Evolutionary conservation across 2,888 invertebrate genomes (phyloP), one percentile per base, ranked within the genome.

Genomic region (Orthosia gothica): DNA sequence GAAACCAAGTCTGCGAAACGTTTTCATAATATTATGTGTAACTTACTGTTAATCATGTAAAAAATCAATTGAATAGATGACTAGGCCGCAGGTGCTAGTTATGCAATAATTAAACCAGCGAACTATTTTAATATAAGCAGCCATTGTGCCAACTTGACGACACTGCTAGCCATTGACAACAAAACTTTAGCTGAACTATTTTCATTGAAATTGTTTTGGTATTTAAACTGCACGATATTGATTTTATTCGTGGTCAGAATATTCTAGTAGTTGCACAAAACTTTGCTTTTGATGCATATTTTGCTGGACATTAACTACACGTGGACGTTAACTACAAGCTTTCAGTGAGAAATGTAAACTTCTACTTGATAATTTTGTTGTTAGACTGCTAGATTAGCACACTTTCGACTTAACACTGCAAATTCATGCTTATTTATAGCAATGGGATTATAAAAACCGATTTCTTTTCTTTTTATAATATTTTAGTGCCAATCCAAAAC

Each of bases 131-230:
- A 94, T 95, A 94, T 92, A 92, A 91, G 89, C 92, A 86, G 81
- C 90, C 90, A 93, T 92, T 93, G 94, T 92, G 64, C 83, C 86
- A 84, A 82, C 80, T 87, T 86, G 76, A 76, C 74, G 75, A 70
- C 73, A 58, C 79, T 65, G 80, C 77, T 82, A 81, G 82, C 88
- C 88, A 88, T 87, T 89, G 93, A 91, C 92, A 91, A 90, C 89
- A 87, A 86, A 89, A 89, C 87, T 87, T 81, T 82, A 73, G 83
- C 61, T 68, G 47, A 95, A 95, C 93, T 94, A 94, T 94, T 92
- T 90, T 92, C 92, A 95, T 95, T 93, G 88, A 92, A 94, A 94
- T 93, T 92, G 94, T 93, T 93, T 90, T 87, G 90, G 88, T 91
- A 91, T 93, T 93, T 89, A 85, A 86, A 81, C 83, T 86, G 86